Percentiles rank a stretch among this genome's conserved stretches.
Conservation (phyloP, 2,888 invertebrate genomes). For the Drosophila stalkeri region DNA sequence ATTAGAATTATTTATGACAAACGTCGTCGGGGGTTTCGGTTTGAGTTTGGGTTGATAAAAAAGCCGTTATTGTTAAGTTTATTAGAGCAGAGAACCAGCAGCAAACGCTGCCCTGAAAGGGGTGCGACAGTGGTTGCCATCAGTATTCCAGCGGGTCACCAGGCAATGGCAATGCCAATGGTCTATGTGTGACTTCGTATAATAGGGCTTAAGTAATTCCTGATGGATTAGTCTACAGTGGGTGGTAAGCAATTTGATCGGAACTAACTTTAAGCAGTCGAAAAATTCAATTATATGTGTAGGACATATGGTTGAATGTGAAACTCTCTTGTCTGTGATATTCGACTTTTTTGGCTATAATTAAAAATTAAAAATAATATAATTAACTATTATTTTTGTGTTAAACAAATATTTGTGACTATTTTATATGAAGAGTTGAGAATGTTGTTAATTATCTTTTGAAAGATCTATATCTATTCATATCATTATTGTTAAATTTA, state of each 20-base stretch:
- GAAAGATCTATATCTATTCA: neutral
- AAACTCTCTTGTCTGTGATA: neutral
- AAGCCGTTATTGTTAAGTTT: slow-evolving; percentile 78
- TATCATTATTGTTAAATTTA: no score
- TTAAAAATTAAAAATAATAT: no score
- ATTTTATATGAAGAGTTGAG: neutral
- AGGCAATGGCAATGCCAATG: neutral
- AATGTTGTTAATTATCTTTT: neutral
- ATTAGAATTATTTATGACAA: slow-evolving; percentile 85
- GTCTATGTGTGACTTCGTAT: slow-evolving; percentile 5
- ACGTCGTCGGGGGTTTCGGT: slow-evolving; percentile 55
- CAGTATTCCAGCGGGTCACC: slow-evolving; percentile 6
- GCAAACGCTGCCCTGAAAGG: slow-evolving; percentile 45
- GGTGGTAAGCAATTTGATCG: slow-evolving; percentile 1
- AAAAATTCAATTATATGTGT: neutral
- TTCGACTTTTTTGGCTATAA: neutral
- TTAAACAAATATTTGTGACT: neutral
- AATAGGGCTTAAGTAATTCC: slow-evolving; percentile 10
- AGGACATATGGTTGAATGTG: neutral
- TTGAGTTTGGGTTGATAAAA: slow-evolving; percentile 68
- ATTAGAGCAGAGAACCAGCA: slow-evolving; percentile 56
- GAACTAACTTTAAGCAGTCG: neutral
- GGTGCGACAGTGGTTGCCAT: slow-evolving; percentile 66
- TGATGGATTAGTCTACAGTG: slow-evolving; percentile 11
- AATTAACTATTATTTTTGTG: no score